Conservation (phyloP, 2,113 vertebrate species). For the Phoenicopterus ruber region DNA sequence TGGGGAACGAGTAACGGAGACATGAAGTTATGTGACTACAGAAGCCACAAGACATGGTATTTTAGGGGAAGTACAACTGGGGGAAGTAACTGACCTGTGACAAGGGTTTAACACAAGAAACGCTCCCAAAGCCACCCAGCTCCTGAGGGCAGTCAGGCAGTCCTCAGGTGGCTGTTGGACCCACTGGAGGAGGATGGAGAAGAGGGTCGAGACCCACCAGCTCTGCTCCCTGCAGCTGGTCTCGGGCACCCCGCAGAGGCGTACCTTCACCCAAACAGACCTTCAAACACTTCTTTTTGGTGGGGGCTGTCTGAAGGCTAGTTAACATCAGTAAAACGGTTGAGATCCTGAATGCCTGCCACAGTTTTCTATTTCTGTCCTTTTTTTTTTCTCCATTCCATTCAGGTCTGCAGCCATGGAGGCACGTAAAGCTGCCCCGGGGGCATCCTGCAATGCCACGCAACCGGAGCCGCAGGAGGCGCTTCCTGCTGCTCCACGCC, state of each 20-base stretch:
- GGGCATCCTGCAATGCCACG: background rate
- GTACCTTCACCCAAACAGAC: background rate
- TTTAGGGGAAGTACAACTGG: background rate
- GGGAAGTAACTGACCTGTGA: conserved; percentile 33
- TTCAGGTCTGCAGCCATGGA: background rate
- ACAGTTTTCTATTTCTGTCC: background rate
- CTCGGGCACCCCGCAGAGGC: rapidly evolving
- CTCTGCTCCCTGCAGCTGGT: background rate
- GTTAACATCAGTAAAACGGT: background rate
- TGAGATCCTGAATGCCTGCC: background rate
- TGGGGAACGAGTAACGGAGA: conserved; percentile 9
- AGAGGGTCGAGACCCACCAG: background rate
- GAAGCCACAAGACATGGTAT: conserved; percentile 13
- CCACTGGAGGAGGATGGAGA: background rate
- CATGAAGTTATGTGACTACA: conserved; percentile 15
- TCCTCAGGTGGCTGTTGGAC: background rate
- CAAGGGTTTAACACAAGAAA: background rate
- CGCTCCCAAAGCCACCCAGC: rapidly evolving
- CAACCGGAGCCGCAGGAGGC: rapidly evolving
- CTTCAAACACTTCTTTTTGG: background rate
- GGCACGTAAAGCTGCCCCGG: background rate
- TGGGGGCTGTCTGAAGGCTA: background rate
- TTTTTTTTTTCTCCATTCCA: background rate
- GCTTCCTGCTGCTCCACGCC: rapidly evolving
- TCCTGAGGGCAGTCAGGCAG: background rate